Percentiles rank a stretch among this genome's conserved stretches.
These are phyloP conservation scores for Lacanobia wlatinum DNA, from an alignment of 2,888 invertebrate species.

Conservation along the genomic window DNA sequence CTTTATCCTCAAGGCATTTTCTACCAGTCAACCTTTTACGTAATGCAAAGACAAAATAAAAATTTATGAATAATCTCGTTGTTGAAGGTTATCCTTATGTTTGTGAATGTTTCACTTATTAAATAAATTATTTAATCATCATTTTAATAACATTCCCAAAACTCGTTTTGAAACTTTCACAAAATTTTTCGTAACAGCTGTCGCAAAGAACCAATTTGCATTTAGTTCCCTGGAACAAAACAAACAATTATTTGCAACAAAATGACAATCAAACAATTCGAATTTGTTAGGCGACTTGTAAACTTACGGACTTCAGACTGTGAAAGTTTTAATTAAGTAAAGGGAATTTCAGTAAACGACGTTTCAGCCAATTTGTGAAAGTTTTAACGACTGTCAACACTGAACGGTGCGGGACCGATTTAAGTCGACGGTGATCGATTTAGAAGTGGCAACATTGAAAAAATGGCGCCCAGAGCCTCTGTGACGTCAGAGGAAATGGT, in stretches of 20 bases:
- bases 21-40: background rate
- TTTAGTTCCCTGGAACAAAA: conserved; percentile 50
- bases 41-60: background rate
- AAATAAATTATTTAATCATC: conserved; percentile 27
- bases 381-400: conserved; percentile 83
- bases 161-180: conserved; percentile 27
- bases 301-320: conserved; percentile 68
- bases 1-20: background rate
- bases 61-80: background rate
- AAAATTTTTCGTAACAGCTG: conserved; percentile 46
- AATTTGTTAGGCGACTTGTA: conserved; percentile 70
- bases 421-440: conserved; percentile 69
- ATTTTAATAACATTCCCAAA: conserved; percentile 21
- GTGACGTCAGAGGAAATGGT: conserved; percentile 55
- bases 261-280: conserved; percentile 69
- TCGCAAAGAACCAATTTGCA: conserved; percentile 55
- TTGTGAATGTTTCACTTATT: background rate
- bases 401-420: conserved; percentile 63
- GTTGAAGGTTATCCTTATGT: background rate
- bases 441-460: conserved; percentile 61
- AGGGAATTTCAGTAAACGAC: conserved; percentile 79
- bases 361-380: conserved; percentile 82
- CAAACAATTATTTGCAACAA: conserved; percentile 65
- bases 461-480: conserved; percentile 45
- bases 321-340: conserved; percentile 86